Base-by-base conservation (phyloP, 2,888 invertebrate species). In the Eurytoma adleriae region DNA sequence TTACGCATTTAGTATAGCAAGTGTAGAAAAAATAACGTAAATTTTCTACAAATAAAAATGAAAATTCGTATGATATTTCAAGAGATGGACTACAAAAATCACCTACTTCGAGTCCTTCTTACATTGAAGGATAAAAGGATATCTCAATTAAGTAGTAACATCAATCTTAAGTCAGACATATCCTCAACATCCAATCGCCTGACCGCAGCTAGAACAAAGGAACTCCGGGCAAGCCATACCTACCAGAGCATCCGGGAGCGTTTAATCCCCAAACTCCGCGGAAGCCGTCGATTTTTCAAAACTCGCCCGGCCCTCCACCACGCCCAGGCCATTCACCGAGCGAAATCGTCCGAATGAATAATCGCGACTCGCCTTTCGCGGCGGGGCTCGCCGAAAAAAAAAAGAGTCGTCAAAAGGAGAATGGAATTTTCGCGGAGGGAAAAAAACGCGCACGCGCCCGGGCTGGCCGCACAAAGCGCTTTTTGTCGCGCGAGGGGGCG, bases 321-420 rank as follows among this genome's bases (percentile, higher is more conserved):
- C 54, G 54, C 54, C 54, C n/a, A 4, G n/a, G n/a, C 24, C 68
- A 20, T 14, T 68, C 13, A 54, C 16, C 16, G 54, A 7, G 54
- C 18, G n/a, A 68, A 27, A 68, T 68, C 68, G 30, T 27, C 27
- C 27, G 54, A 68, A 68, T 68, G 59, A 71, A 71, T 59, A 57
- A 48, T 13, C 16, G 14, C 61, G 16, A 27, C 27, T 5, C 61
- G 61, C 24, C 27, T n/a, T 27, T 27, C 54, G 1, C 40, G 18
- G 54, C 20, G 16, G n/a, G 7, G 27, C n/a, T 10, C 20, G 12
- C 18, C 40, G 7, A 2, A n/a, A 50, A 71, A 71, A 40, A 59
- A 3, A 3, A 14, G 40, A 24, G n/a, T 5, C 50, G 20, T 30
- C 56, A 48, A 66, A 67, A 56, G 27, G 56, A 24, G 48, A 24